Evolutionary conservation across 1,140 invertebrate genomes (phyloP), one percentile per base, ranked within the genome.

Genomic region (Drosophila lini): DNA sequence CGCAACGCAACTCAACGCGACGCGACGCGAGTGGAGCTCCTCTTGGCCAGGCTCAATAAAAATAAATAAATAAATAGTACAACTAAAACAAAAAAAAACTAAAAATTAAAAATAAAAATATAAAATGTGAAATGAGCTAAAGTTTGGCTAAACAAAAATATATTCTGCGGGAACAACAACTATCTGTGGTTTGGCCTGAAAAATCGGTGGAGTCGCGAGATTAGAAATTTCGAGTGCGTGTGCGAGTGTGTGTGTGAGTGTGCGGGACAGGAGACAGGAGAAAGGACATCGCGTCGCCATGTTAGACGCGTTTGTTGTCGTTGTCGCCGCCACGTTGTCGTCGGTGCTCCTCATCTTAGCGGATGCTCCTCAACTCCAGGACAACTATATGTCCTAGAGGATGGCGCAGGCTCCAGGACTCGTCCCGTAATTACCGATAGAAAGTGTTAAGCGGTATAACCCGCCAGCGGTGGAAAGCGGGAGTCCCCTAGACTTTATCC

Each of bases 1-100:
- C 83, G 76, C 76, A 75, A 76, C 74, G 74, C 70, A 78, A 76
- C 74, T 73, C 70, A 71, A 79, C 75, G 83, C 84, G 84, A 76
- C 83, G 83, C 83, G 76, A 78, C 83, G 83, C 84, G 84, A 88
- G 84, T 88, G 85, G 80, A 68, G 52, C 52, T 55, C 52, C 83
- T 82, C 65, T 65, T 84, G 85, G 82, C 58, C 83, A 82, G 85
- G 70, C 76, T 89, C 78, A 78, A 78, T 67, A 55, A 71, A 62
- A 71, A 70, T 77, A 76, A 60, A 67, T 69, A 57, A 70, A 74
- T 45, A 69, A 55, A 74, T 68, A 76, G 2, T 16, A 16, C 9
- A 28, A 16, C 53, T 47, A 52, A 44, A 45, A 41, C 16, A 15
- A 40, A 58, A 9, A 34, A 45, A 40, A 25, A 53, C 58, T 7